Evolutionary conservation across 2,888 invertebrate genomes (phyloP).

Genomic region (Dorcus parallelipipedus): DNA sequence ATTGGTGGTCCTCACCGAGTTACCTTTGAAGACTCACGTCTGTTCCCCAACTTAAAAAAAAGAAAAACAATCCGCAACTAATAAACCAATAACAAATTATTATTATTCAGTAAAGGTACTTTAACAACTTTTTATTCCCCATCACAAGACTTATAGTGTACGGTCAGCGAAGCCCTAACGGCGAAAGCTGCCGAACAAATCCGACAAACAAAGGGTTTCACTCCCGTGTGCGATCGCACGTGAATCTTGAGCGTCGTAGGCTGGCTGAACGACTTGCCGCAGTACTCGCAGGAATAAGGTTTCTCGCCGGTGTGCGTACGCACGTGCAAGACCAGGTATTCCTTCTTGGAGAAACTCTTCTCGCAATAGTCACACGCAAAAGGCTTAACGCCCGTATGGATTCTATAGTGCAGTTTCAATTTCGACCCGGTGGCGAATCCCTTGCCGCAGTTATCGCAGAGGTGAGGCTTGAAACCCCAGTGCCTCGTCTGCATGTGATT

Average conservation of each 20-base stretch:
- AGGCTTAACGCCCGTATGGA: conserved; percentile 32
- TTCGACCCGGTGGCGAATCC: conserved; percentile 27
- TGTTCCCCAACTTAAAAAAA: too few species aligned
- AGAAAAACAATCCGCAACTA: too few species aligned
- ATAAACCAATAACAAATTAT: too few species aligned
- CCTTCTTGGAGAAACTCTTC: conserved; percentile 34
- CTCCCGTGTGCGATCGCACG: conserved; percentile 38
- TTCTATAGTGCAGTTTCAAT: conserved; percentile 26
- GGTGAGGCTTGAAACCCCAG: conserved; percentile 34
- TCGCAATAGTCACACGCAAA: conserved; percentile 32
- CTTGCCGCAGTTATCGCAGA: conserved; percentile 40
- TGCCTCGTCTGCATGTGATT: conserved; percentile 39
- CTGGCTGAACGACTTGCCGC: conserved; percentile 40
- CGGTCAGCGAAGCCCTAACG: conserved; percentile 58
- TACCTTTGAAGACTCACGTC: too few species aligned
- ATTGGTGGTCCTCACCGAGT: too few species aligned
- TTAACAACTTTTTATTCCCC: too few species aligned
- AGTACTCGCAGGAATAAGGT: conserved; percentile 41
- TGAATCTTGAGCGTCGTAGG: conserved; percentile 39
- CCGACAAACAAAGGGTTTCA: conserved; percentile 49
- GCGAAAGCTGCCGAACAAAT: conserved; percentile 58
- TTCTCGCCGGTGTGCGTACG: conserved; percentile 41
- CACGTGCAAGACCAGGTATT: conserved; percentile 37
- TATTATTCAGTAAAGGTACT: too few species aligned
- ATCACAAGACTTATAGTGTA: conserved; percentile 40